A percentile compares a stretch with the other conserved stretches of the same genome.
These are phyloP conservation scores for Hyperoodon ampullatus DNA, from an alignment of 2,113 vertebrate species.

Conservation along the genomic window DNA sequence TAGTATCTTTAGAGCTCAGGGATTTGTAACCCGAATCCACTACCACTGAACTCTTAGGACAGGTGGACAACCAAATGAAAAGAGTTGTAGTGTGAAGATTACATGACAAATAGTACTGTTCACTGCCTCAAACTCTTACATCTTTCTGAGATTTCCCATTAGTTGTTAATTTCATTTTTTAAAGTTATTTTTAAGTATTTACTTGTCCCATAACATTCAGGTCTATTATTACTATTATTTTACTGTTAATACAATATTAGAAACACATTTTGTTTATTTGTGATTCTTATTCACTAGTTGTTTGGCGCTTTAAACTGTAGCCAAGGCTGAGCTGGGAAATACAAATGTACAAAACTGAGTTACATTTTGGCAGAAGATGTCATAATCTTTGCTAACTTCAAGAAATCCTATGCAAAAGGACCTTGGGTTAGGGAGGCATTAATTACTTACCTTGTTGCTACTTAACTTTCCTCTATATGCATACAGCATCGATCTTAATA, in stretches of 20 bases:
- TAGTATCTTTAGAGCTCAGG: conserved; percentile 60
- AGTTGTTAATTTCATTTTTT: not conserved
- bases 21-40: conserved; percentile 62
- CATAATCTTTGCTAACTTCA: not conserved
- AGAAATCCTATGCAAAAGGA: not conserved
- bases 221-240: not conserved
- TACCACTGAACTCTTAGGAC: conserved; percentile 22
- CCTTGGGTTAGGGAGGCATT: not conserved
- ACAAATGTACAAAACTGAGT: not conserved
- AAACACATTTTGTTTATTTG: conserved; percentile 6
- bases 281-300: conserved; percentile 33
- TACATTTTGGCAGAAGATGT: not conserved
- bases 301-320: not conserved
- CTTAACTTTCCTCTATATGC: not conserved
- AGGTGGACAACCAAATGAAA: conserved; percentile 53
- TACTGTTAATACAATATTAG: not conserved
- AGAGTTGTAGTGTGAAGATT: not conserved
- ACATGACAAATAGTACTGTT: not conserved
- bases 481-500: not conserved
- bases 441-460: not conserved
- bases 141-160: not conserved
- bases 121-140: not conserved
- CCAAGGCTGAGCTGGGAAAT: not conserved
- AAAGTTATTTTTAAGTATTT: conserved; percentile 9
- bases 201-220: not conserved